Conservation (phyloP, 2,888 invertebrate genomes). For the Parasteatoda lunata region DNA sequence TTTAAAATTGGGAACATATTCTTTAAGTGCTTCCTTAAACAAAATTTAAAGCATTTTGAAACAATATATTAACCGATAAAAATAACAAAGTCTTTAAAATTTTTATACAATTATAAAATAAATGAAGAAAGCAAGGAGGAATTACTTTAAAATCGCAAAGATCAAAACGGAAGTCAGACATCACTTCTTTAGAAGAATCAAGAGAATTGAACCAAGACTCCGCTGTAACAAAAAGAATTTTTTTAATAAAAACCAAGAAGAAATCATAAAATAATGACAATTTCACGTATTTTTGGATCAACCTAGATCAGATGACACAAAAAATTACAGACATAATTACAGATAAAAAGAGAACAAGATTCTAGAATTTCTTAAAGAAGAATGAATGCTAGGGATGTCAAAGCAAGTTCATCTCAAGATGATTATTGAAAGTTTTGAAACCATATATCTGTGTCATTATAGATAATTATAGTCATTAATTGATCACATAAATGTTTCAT, state of each 20-base stretch:
- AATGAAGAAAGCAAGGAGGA: not conserved
- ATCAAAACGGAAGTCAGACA: slow-evolving; percentile 73
- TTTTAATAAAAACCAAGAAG: not conserved
- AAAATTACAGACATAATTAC: not conserved
- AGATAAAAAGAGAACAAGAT: not conserved
- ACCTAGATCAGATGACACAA: not conserved
- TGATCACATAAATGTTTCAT: no score
- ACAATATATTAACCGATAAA: no score
- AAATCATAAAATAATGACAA: not conserved
- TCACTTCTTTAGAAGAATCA: slow-evolving; percentile 38
- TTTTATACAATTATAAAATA: not conserved
- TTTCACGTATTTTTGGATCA: not conserved
- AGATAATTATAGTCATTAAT: no score
- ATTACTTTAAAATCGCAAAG: slow-evolving; percentile 81
- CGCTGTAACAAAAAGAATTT: slow-evolving; percentile 76
- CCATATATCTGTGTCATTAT: no score
- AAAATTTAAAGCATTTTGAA: not conserved
- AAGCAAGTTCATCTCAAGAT: not conserved
- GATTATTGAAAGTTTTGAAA: not conserved
- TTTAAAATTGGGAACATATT: slow-evolving; percentile 93
- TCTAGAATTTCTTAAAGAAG: not conserved
- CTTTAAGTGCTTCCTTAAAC: slow-evolving; percentile 81
- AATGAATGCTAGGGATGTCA: not conserved
- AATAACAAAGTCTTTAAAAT: not conserved
- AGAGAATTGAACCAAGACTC: slow-evolving; percentile 37